phyloP scores from a whole-genome alignment of 2,888 invertebrate genomes.

The Harpalus rufipes region DNA sequence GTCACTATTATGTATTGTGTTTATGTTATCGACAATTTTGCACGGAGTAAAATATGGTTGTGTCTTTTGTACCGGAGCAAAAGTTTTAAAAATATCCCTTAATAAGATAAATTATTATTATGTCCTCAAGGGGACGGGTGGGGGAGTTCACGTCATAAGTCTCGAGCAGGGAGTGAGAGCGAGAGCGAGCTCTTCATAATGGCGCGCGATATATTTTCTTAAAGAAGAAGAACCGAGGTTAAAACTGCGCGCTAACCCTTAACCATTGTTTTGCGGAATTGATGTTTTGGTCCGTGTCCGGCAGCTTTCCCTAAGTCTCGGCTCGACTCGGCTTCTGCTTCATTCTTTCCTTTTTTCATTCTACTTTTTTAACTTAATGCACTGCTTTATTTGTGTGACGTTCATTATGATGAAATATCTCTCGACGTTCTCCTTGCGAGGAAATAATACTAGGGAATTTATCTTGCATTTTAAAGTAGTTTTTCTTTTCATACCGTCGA shows the following conservation, averaged over 20 bases:
- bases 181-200: conserved; percentile 52
- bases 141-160: conserved; percentile 59
- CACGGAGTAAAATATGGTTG: conserved; percentile 60
- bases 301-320: conserved; percentile 27
- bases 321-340: neutral
- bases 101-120: conserved; percentile 67
- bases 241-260: conserved; percentile 63
- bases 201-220: conserved; percentile 64
- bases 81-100: conserved; percentile 64
- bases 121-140: conserved; percentile 42
- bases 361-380: conserved; percentile 64
- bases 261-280: conserved; percentile 65
- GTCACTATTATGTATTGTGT: conserved; percentile 60
- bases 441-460: conserved; percentile 64
- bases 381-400: conserved; percentile 65
- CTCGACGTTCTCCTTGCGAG: conserved; percentile 43
- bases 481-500: conserved; percentile 55
- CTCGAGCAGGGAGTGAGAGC: conserved; percentile 21
- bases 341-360: conserved; percentile 60
- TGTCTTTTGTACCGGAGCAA: conserved; percentile 48
- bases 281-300: conserved; percentile 61
- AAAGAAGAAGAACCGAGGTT: conserved; percentile 64
- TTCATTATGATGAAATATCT: conserved; percentile 66
- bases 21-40: conserved; percentile 64
- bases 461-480: conserved; percentile 67